Percentiles rank a stretch among this genome's conserved stretches.
phyloP scores from a whole-genome alignment of 2,113 vertebrate genomes.

The Noturus placidus region DNA sequence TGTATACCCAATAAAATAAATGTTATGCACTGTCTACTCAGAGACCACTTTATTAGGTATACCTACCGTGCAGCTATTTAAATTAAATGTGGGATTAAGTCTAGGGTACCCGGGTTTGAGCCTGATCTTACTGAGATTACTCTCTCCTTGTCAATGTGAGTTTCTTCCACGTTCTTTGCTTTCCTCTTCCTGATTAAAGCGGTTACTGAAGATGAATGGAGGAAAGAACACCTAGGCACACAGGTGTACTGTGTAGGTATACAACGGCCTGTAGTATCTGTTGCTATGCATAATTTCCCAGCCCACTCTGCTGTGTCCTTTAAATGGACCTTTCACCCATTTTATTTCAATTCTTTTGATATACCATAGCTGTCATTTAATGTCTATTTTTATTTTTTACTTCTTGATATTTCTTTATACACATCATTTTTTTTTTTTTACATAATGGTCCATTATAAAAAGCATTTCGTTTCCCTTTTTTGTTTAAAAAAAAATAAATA shows the following conservation, averaged over 20 bases:
- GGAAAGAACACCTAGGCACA: not conserved
- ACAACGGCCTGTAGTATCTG: not conserved
- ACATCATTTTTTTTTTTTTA: not conserved
- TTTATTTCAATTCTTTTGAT: not conserved
- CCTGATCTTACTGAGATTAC: not conserved
- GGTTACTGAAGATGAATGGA: not conserved
- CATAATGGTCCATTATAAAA: not conserved
- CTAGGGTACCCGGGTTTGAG: not conserved
- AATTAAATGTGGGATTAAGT: not conserved
- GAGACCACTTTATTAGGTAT: not conserved
- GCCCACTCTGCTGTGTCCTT: not conserved
- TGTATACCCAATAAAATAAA: not conserved
- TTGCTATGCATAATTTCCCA: not conserved
- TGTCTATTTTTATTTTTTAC: not conserved
- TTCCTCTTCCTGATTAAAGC: not conserved
- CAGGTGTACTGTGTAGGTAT: not conserved
- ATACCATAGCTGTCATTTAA: not conserved
- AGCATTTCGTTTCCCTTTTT: not conserved
- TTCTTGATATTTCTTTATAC: not conserved
- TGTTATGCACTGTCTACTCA: not conserved
- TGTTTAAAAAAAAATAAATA: not conserved
- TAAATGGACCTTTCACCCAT: not conserved
- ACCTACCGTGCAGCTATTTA: not conserved
- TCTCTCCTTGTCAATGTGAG: not conserved
- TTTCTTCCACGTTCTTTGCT: not conserved